These are phyloP conservation scores for Anoplius nigerrimus DNA, from an alignment of 2,888 invertebrate species.

Conservation along the genomic window DNA sequence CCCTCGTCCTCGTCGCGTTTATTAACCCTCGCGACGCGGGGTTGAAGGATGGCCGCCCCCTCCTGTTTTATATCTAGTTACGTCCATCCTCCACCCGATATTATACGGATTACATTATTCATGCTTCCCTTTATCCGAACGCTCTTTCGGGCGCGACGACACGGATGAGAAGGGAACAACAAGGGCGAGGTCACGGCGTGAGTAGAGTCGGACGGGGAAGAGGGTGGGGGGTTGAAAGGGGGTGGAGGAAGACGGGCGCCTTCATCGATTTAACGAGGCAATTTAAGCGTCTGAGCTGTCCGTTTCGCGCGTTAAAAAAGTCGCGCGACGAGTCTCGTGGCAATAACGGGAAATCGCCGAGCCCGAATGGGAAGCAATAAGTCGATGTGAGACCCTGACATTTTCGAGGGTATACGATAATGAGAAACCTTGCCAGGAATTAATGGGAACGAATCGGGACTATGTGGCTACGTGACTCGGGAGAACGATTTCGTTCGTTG, in stretches of 20 bases:
- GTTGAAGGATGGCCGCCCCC: slow-evolving; percentile 22
- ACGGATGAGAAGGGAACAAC: slow-evolving; percentile 17
- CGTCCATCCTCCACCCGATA: slow-evolving; percentile 39
- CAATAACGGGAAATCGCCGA: slow-evolving; percentile 20
- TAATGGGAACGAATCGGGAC: too few relatives aligned
- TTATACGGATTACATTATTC: slow-evolving; percentile 58
- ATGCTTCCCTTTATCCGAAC: slow-evolving; percentile 50
- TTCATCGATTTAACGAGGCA: slow-evolving; percentile 60
- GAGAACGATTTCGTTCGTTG: too few relatives aligned
- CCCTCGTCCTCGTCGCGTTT: slow-evolving; percentile 34
- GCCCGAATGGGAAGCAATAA: slow-evolving; percentile 22
- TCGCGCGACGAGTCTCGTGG: slow-evolving; percentile 8
- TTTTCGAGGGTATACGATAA: too few relatives aligned
- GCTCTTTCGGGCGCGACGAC: slow-evolving; percentile 16
- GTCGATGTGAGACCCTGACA: background rate
- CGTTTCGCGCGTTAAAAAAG: slow-evolving; percentile 37
- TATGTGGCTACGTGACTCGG: too few relatives aligned
- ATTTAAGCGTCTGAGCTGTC: slow-evolving; percentile 58
- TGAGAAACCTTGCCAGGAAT: too few relatives aligned
- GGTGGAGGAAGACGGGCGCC: slow-evolving; percentile 42
- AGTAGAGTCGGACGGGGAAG: slow-evolving; percentile 10
- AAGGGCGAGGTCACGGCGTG: slow-evolving; percentile 11
- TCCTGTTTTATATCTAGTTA: slow-evolving; percentile 46
- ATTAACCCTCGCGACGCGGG: slow-evolving; percentile 31
- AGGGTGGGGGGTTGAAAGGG: background rate